Evolutionary conservation across 2,113 vertebrate genomes (phyloP).

Genomic region (Podocnemis expansa): DNA sequence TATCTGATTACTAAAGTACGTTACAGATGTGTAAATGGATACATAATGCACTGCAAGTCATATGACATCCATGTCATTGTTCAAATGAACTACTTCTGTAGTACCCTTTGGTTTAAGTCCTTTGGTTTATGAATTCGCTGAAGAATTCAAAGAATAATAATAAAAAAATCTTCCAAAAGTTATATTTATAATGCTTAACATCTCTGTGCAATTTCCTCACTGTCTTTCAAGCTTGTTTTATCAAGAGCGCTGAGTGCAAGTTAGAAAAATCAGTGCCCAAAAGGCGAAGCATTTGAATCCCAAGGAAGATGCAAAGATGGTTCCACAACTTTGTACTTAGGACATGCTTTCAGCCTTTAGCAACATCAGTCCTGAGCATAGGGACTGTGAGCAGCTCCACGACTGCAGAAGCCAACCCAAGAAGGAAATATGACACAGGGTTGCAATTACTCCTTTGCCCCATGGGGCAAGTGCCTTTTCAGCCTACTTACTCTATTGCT

Average conservation of each 20-base stretch:
- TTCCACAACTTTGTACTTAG: not conserved
- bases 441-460: not conserved
- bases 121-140: not conserved
- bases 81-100: accelerated
- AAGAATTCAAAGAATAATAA: not conserved
- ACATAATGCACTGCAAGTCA: not conserved
- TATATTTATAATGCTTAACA: not conserved
- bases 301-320: not conserved
- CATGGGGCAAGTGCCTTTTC: not conserved
- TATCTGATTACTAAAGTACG: not conserved
- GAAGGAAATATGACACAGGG: not conserved
- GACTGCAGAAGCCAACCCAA: not conserved
- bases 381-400: not conserved
- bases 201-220: not conserved
- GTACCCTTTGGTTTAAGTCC: not conserved
- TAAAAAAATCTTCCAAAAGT: not conserved
- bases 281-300: not conserved
- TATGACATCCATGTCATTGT: not conserved
- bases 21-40: not conserved
- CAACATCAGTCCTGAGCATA: not conserved
- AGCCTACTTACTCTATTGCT: not conserved
- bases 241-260: not conserved
- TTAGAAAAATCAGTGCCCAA: too few species aligned
- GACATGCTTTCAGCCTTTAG: not conserved
- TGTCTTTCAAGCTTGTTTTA: not conserved